Evolutionary conservation across 2,888 invertebrate species (phyloP), one percentile per base, ranked within the genome.

Genomic region (Andrena fulva): DNA sequence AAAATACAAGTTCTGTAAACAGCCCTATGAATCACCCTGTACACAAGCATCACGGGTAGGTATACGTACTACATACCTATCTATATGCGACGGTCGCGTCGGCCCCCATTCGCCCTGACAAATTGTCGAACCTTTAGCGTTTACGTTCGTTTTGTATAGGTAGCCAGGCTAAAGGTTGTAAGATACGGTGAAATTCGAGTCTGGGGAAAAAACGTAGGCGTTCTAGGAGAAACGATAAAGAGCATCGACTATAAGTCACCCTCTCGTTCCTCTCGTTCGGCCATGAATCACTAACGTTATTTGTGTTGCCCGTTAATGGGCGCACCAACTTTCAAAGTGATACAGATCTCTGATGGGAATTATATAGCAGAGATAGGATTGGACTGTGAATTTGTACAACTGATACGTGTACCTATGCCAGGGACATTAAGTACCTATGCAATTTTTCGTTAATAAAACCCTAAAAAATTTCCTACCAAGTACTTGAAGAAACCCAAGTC

Each of bases 51-150:
- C 50, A 24, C n/a, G 42, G 16, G 29, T 52, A 42, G 42, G 42
- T 42, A 42, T 42, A 42, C 42, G 42, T 42, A 12, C 42, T 42
- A 42, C 35, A 42, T 42, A 42, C 42, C 35, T 54, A 67, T 54
- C 56, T 74, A 72, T 52, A 27, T 54, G n/a, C 50, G 48, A 50
- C 54, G 42, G 35, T 1, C 29, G 56, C 42, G 35, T 1, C 33
- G 56, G 71, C 42, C 42, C 48, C 66, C 74, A 33, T 78, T 81
- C 73, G 64, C 69, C 66, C 67, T 82, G 82, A 88, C 89, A 89
- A 89, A 89, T 90, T 85, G 84, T 87, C 84, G 74, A 85, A 87
- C 77, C 84, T 80, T 80, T 82, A 73, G 54, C 72, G 48, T 84
- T 87, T 81, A 77, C 75, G 75, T 80, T 76, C 73, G 76, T 80